Evolutionary conservation across 1,140 invertebrate genomes (phyloP).

Genomic region (Drosophila serrata): DNA sequence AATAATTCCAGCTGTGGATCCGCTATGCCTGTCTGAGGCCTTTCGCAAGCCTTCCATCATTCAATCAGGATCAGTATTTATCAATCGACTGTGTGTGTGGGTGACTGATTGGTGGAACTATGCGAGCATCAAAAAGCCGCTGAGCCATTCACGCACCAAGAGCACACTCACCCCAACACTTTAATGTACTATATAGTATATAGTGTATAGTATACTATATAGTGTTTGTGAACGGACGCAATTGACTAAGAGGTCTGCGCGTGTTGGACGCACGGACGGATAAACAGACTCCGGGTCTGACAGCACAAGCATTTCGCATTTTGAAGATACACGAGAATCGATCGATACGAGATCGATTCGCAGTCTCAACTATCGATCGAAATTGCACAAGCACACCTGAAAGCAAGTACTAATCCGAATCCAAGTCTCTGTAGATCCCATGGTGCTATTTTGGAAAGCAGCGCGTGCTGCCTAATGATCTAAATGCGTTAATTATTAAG

Average conservation of each 20-base stretch:
- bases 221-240: slow-evolving; percentile 19
- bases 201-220: slow-evolving; percentile 7
- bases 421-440: not conserved
- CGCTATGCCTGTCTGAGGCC: slow-evolving; percentile 44
- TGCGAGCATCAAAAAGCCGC: slow-evolving; percentile 35
- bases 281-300: slow-evolving; percentile 64
- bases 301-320: slow-evolving; percentile 16
- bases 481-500: slow-evolving; percentile 72
- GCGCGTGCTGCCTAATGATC: slow-evolving; percentile 67
- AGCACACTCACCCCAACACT: slow-evolving; percentile 15
- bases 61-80: slow-evolving; percentile 83
- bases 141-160: slow-evolving; percentile 34
- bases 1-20: slow-evolving; percentile 53
- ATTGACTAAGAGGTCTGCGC: slow-evolving; percentile 69
- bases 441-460: slow-evolving; percentile 40
- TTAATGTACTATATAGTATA: slow-evolving; percentile 15
- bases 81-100: slow-evolving; percentile 66
- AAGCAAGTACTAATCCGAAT: not conserved
- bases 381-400: slow-evolving; percentile 28
- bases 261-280: slow-evolving; percentile 61
- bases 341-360: slow-evolving; percentile 13
- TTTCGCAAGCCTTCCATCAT: slow-evolving; percentile 78
- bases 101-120: slow-evolving; percentile 37
- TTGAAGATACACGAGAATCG: slow-evolving; percentile 14
- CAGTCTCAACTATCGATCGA: not conserved